Evolutionary conservation across 2,888 invertebrate genomes (phyloP).

Genomic region (Agrochola lychnidis): DNA sequence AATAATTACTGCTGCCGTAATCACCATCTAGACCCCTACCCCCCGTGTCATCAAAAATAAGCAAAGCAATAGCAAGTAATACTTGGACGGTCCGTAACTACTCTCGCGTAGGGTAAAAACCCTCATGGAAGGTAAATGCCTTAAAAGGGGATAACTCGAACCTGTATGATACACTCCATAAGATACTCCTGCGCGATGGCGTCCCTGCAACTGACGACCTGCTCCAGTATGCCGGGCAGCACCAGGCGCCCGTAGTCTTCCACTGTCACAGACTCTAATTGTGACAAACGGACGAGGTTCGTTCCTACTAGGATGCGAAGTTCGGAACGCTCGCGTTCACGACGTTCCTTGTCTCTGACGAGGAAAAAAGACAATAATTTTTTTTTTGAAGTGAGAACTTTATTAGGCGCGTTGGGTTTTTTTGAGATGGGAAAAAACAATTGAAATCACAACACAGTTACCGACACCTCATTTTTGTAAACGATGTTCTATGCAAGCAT

Average conservation of each 20-base stretch:
- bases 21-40: no score
- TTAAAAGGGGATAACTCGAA: conserved; percentile 71
- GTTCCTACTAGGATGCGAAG: conserved; percentile 99
- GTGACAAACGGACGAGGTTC: conserved; percentile 98
- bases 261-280: conserved; percentile 97
- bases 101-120: neutral
- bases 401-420: no score
- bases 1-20: no score
- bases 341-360: conserved; percentile 94
- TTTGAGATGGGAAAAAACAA: no score
- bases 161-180: conserved; percentile 99
- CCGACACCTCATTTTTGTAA: no score
- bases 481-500: no score
- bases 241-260: conserved; percentile 97
- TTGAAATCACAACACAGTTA: no score
- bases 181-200: conserved; percentile 99
- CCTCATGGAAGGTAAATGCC: neutral
- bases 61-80: no score
- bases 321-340: conserved; percentile 98
- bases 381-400: no score
- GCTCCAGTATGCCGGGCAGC: conserved; percentile 98
- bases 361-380: neutral
- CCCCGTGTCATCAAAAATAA: no score
- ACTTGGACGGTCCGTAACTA: no score
- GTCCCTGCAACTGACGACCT: conserved; percentile 99